These are phyloP conservation scores for Daubentonia madagascariensis DNA, from an alignment of 2,113 vertebrate genomes.

Conservation along the genomic window DNA sequence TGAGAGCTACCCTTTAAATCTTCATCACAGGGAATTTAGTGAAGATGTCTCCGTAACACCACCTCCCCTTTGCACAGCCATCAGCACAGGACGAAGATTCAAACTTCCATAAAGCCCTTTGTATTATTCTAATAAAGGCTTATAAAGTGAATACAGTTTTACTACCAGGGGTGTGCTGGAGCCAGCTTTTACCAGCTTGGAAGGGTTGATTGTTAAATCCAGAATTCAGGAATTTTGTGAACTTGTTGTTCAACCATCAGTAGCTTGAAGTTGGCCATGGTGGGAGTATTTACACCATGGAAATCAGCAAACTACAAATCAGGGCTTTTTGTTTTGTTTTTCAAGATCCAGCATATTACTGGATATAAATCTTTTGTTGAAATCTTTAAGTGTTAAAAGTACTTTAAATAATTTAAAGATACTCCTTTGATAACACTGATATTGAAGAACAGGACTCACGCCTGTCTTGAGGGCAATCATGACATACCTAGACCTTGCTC, in stretches of 20 bases:
- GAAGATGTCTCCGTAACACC: too few relatives aligned
- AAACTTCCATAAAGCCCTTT: background rate
- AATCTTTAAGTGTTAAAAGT: background rate
- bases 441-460: background rate
- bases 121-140: background rate
- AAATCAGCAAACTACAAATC: background rate
- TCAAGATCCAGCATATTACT: background rate
- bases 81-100: background rate
- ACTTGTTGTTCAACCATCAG: background rate
- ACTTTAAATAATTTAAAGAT: background rate
- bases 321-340: background rate
- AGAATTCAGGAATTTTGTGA: background rate
- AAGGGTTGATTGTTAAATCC: background rate
- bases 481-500: background rate
- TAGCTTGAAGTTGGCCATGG: background rate
- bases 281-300: background rate
- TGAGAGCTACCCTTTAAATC: background rate
- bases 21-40: background rate
- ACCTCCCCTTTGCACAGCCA: background rate
- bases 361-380: background rate
- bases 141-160: background rate
- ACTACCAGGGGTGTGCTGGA: background rate
- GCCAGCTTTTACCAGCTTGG: background rate
- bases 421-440: background rate
- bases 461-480: background rate